Evolutionary conservation across 2,888 invertebrate species (phyloP).

Genomic region (Petrolisthes cinctipes): DNA sequence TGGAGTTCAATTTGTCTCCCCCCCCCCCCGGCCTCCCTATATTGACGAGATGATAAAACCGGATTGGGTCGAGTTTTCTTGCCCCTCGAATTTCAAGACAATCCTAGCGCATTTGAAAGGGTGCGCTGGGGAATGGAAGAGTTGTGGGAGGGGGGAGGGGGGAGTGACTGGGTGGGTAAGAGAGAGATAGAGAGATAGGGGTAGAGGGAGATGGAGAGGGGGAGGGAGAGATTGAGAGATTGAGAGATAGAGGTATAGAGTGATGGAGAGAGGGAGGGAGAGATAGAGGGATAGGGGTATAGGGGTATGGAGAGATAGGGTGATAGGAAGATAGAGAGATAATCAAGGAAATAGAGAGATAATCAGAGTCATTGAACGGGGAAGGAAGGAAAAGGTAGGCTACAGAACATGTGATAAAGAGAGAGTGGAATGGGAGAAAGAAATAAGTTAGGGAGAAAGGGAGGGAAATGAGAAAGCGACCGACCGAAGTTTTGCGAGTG

Average conservation of each 20-base stretch:
- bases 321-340: not conserved
- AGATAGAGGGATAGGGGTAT: not conserved
- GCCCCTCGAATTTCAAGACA: not conserved
- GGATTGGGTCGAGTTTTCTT: no score
- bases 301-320: not conserved
- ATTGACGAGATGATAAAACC: no score
- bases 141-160: not conserved
- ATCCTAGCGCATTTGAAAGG: no score
- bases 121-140: no score
- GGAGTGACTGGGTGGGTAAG: not conserved
- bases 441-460: not conserved
- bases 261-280: no score
- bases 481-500: no score
- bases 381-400: not conserved
- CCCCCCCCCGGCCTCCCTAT: no score
- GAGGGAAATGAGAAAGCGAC: not conserved
- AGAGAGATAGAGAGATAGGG: not conserved
- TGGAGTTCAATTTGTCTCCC: no score
- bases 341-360: not conserved
- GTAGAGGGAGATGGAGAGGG: not conserved
- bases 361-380: not conserved
- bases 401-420: not conserved
- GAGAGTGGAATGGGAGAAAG: not conserved
- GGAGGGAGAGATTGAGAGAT: no score
- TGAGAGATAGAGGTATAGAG: no score